These are phyloP conservation scores for Tetranychus truncatus DNA, from an alignment of 2,888 invertebrate species.

Conservation along the genomic window DNA sequence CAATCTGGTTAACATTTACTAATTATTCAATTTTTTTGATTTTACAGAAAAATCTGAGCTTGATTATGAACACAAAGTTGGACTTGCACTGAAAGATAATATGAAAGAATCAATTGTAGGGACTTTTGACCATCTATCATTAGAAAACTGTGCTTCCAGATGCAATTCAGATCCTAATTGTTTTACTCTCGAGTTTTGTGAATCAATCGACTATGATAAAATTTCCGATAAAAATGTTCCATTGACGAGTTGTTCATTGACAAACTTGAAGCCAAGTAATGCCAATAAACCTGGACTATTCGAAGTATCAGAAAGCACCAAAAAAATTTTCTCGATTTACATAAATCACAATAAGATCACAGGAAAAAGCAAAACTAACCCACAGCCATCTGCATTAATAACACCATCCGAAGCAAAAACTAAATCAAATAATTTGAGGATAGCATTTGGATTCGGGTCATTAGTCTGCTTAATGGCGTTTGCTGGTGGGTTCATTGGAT, in stretches of 20 bases:
- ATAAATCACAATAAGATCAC: background rate
- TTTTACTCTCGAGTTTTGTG: background rate
- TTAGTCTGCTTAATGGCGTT: too few species aligned
- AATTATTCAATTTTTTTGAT: background rate
- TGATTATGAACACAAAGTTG: background rate
- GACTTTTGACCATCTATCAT: background rate
- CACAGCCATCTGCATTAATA: too few species aligned
- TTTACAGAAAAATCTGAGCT: background rate
- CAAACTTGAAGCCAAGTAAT: background rate
- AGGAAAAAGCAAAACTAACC: too few species aligned
- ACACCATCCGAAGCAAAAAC: too few species aligned
- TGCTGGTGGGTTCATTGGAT: too few species aligned
- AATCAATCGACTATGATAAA: background rate
- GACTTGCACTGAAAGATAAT: background rate
- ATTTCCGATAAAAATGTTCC: background rate
- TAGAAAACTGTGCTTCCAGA: background rate
- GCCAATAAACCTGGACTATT: background rate
- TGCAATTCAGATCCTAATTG: background rate
- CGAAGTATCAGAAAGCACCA: background rate
- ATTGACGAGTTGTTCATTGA: background rate
- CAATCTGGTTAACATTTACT: background rate
- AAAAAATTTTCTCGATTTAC: background rate
- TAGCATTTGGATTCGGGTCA: too few species aligned
- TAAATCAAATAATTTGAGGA: too few species aligned
- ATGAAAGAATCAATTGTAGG: background rate